Evolutionary conservation across 2,797 vertebrate genomes (phyloP).

Genomic region (Peromyscus nudipes): DNA sequence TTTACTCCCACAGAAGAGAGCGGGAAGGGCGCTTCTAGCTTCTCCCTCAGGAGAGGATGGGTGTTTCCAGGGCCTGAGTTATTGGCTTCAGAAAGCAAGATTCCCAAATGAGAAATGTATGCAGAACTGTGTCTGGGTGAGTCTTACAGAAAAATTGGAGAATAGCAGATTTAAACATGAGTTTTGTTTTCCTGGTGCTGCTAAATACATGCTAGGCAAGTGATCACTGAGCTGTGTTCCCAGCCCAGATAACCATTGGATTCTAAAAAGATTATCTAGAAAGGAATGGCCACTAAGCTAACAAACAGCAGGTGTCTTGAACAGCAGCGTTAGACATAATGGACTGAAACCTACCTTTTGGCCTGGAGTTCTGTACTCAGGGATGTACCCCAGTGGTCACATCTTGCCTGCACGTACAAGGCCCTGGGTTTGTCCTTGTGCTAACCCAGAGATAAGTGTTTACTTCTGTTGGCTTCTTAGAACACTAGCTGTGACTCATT

Average conservation of each 20-base stretch:
- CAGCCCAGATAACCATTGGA: neutral
- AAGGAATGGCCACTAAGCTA: neutral
- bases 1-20: neutral
- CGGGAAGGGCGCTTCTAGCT: too few relatives aligned
- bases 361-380: neutral
- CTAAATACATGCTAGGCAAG: neutral
- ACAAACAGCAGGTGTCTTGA: neutral
- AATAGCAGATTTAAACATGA: neutral
- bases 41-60: too few relatives aligned
- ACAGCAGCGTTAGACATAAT: neutral
- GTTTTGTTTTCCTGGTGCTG: neutral
- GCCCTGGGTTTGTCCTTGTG: neutral
- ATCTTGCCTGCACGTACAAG: neutral
- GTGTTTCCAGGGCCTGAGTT: neutral
- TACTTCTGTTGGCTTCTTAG: neutral
- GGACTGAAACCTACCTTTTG: neutral
- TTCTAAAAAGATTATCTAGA: neutral
- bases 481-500: too few relatives aligned
- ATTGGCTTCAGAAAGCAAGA: neutral
- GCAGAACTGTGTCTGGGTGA: neutral
- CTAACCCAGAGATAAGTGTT: neutral
- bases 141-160: neutral
- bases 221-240: neutral
- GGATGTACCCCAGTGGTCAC: too few relatives aligned
- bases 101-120: neutral